Percentiles rank a stretch among this genome's conserved stretches.
These are phyloP conservation scores for Leptinotarsa rubiginosa DNA, from an alignment of 2,888 invertebrate species.

Conservation along the genomic window DNA sequence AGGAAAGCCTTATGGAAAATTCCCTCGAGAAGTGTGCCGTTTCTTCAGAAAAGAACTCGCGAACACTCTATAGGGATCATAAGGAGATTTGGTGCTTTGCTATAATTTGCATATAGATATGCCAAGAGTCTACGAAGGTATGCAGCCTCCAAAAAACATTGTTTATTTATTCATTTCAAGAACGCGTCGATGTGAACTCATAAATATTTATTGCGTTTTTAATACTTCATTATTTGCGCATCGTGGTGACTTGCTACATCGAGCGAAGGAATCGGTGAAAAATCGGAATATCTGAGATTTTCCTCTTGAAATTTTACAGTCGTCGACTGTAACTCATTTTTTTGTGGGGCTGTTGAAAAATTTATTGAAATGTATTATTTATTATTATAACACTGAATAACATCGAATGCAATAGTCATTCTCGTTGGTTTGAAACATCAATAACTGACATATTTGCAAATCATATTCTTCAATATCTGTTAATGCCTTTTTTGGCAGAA, in stretches of 20 bases:
- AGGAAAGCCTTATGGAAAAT: neutral
- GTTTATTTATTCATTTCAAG: constrained; percentile 4
- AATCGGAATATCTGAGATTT: neutral
- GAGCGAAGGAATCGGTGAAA: neutral
- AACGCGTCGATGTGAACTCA: neutral
- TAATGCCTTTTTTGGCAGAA: no score
- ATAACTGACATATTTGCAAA: no score
- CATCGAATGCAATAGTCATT: no score
- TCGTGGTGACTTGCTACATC: neutral
- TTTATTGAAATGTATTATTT: no score
- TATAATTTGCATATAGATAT: constrained; percentile 14
- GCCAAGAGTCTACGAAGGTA: neutral
- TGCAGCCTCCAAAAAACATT: neutral
- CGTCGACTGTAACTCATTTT: neutral
- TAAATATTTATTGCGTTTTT: constrained; percentile 13
- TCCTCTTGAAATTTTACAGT: neutral
- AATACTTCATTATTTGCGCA: constrained; percentile 4
- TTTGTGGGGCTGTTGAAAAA: no score
- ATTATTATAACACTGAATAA: no score
- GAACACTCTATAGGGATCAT: neutral
- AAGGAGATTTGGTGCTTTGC: neutral
- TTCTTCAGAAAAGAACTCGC: neutral
- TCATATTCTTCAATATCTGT: no score
- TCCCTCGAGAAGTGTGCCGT: neutral
- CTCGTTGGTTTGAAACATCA: no score